phyloP scores from a whole-genome alignment of 2,888 invertebrate species.

The Tolmerus cingulatus region DNA sequence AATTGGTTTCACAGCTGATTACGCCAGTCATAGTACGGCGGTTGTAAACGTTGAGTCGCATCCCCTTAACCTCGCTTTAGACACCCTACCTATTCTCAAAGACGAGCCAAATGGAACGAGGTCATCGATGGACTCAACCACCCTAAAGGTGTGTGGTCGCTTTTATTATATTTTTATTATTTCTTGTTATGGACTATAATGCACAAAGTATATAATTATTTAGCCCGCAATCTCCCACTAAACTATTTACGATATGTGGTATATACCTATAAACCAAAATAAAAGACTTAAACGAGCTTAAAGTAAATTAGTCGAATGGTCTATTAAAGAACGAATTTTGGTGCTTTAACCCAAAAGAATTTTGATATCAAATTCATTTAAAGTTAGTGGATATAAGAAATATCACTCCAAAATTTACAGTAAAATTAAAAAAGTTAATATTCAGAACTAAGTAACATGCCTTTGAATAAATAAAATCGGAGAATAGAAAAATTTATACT shows the following conservation, averaged over 20 bases:
- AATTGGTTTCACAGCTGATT: conserved; percentile 27
- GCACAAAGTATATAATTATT: neutral
- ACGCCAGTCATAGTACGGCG: conserved; percentile 28
- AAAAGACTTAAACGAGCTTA: neutral
- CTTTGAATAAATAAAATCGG: too few relatives aligned
- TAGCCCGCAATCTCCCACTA: neutral
- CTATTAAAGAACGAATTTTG: neutral
- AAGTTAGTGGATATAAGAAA: neutral
- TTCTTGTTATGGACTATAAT: neutral
- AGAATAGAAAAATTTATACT: too few relatives aligned
- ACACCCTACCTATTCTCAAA: neutral
- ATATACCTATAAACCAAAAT: neutral
- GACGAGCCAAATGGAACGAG: neutral
- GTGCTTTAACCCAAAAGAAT: too few relatives aligned
- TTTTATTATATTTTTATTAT: neutral
- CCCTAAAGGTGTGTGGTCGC: neutral
- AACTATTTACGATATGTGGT: neutral
- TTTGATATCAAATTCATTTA: neutral
- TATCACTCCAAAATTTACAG: neutral
- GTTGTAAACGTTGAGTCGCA: conserved; percentile 37
- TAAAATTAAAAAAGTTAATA: too few relatives aligned
- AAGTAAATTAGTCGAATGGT: neutral
- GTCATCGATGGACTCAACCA: neutral
- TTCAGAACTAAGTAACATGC: too few relatives aligned
- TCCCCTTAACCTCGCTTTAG: conserved; percentile 31